Percentiles rank a stretch among this genome's conserved stretches.
These are phyloP conservation scores for Synanthedon vespiformis DNA, from an alignment of 2,888 invertebrate species.

Conservation along the genomic window DNA sequence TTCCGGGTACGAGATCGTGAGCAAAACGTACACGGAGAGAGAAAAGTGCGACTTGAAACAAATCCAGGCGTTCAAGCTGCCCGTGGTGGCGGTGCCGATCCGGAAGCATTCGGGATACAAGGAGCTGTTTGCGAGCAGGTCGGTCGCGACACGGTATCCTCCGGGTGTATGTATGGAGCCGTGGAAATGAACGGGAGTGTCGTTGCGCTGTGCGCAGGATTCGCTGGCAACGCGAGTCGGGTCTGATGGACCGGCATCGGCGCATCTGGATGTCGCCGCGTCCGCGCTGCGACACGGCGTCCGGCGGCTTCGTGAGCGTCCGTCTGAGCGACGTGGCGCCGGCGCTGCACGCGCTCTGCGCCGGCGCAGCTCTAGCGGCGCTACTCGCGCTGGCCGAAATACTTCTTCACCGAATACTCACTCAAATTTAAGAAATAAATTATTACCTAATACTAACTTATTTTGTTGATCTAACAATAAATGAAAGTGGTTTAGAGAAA, in stretches of 20 bases:
- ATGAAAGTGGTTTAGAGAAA: too few species aligned
- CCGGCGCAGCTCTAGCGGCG: conserved; percentile 4
- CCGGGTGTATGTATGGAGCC: too few species aligned
- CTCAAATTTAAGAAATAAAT: background rate
- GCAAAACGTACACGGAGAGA: conserved; percentile 70
- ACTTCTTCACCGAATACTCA: background rate
- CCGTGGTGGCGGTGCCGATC: conserved; percentile 66
- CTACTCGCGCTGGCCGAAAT: background rate
- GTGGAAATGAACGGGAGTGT: too few species aligned
- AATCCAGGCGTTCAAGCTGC: conserved; percentile 70
- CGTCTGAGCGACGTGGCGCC: conserved; percentile 67
- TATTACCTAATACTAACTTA: conserved; percentile 1
- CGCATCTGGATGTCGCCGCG: conserved; percentile 67
- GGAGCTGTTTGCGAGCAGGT: conserved; percentile 65
- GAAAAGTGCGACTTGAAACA: conserved; percentile 74
- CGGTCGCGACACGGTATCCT: background rate
- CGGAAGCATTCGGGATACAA: conserved; percentile 68
- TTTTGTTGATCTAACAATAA: background rate
- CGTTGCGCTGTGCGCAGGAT: conserved; percentile 49
- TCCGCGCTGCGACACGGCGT: conserved; percentile 60
- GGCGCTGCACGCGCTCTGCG: conserved; percentile 46
- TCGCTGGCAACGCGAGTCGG: conserved; percentile 72
- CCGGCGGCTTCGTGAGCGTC: conserved; percentile 65
- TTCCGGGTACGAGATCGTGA: conserved; percentile 72
- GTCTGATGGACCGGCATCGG: conserved; percentile 60